Evolutionary conservation across 2,888 invertebrate species (phyloP).

Genomic region (Gnatocerus cornutus): DNA sequence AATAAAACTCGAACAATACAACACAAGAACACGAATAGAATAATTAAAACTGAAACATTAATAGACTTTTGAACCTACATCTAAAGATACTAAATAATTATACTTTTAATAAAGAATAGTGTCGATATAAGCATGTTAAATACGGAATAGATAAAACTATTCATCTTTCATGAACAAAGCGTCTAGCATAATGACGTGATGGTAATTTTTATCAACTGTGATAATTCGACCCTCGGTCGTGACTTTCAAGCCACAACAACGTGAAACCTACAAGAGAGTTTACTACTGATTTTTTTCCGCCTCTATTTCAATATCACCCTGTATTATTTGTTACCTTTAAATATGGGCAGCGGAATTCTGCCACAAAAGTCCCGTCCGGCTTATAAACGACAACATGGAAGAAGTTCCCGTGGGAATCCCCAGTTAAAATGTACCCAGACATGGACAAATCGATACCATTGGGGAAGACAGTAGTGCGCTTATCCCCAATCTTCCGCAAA

Average conservation of each 20-base stretch:
- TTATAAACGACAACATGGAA: constrained; percentile 98
- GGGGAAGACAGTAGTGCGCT: constrained; percentile 96
- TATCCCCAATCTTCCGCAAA: constrained; percentile 93
- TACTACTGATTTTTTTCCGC: constrained; percentile 1
- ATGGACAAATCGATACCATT: constrained; percentile 98
- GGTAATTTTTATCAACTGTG: constrained; percentile 98
- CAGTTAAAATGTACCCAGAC: constrained; percentile 96
- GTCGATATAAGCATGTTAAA: background rate
- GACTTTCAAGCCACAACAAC: constrained; percentile 97
- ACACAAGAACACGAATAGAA: background rate
- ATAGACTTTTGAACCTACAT: no score
- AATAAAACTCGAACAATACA: background rate
- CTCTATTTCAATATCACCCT: no score
- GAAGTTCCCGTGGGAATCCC: constrained; percentile 97
- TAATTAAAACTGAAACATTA: no score
- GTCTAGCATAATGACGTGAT: constrained; percentile 97
- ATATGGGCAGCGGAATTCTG: constrained; percentile 97
- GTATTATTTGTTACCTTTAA: constrained; percentile 89
- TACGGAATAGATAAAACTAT: background rate
- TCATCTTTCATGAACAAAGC: constrained; percentile 76
- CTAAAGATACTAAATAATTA: no score
- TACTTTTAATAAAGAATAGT: background rate
- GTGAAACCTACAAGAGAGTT: constrained; percentile 84
- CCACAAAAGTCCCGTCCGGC: constrained; percentile 87
- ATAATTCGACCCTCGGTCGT: constrained; percentile 97